A percentile compares a stretch with the other conserved stretches of the same genome.
These are phyloP conservation scores for Montifringilla adamsi DNA, from an alignment of 2,113 vertebrate species.

Conservation along the genomic window DNA sequence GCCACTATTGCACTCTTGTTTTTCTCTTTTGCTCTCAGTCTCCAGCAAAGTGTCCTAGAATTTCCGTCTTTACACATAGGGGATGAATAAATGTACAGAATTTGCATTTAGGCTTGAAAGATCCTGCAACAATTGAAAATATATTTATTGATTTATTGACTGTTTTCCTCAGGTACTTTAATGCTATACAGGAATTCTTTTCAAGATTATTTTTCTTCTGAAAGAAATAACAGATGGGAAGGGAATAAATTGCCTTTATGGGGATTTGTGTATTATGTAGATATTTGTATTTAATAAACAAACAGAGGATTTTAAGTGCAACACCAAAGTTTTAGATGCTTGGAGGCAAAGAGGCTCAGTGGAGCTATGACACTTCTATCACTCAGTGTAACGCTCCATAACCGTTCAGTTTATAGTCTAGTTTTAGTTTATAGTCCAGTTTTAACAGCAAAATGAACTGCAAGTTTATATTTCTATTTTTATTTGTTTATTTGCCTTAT, in stretches of 20 bases:
- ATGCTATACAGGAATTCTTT: background rate
- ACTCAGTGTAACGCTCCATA: background rate
- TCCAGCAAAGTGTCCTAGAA: background rate
- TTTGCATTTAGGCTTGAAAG: background rate
- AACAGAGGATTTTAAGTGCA: background rate
- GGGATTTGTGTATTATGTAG: background rate
- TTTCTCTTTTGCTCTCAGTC: background rate
- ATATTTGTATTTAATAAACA: background rate
- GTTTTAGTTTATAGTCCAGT: background rate
- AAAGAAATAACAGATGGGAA: background rate
- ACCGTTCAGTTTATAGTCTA: background rate
- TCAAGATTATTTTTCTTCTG: background rate
- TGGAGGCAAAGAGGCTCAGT: background rate
- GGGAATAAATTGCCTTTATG: background rate
- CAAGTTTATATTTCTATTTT: background rate
- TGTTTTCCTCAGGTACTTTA: background rate
- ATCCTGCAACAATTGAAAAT: background rate
- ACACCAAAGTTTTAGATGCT: background rate
- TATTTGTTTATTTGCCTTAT: background rate
- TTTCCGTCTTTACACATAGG: background rate
- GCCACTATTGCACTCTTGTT: background rate
- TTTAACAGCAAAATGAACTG: background rate
- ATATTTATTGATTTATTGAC: background rate
- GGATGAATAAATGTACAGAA: background rate
- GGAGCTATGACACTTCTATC: background rate